Evolutionary conservation across 2,113 vertebrate species (phyloP), one percentile per base, ranked within the genome.

Genomic region (Gulo gulo): DNA sequence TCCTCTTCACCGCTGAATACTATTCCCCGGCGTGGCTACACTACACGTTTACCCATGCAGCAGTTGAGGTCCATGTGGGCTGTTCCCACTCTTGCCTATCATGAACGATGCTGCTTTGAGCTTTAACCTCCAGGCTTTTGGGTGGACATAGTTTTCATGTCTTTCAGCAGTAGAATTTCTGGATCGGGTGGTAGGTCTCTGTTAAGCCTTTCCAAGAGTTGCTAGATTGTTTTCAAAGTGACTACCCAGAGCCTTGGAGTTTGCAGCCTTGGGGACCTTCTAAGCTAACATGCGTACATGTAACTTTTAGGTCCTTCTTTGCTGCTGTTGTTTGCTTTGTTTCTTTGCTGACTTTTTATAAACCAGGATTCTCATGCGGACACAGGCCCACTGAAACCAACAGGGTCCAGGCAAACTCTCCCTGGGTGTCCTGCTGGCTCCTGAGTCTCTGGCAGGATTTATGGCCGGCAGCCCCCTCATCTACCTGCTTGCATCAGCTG

Each of bases 301-400:
- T 82, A 39, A 59, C 67, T 42, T 92, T 63, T 10, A 59, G 39
- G 23, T 84, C 42, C 29, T 83, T 52, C 69, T 76, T 55, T 69
- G 45, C 88, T 92, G 1, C 39, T 55, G 26, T n/a, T 50, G 57
- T 61, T 85, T 31, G 52, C 76, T 82, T 42, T 23, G n/a, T 71
- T 90, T 55, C 55, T 83, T 67, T 57, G 67, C 16, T 6, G 24
- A 67, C 65, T 96, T 92, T 94, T 81, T 69, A 61, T n/a, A 34
- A 23, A 42, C 39, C 42, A 29, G 42, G 39, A 61, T 71, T 92
- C 59, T 34, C 50, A 31, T 21, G 10, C 31, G 59, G 10, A 21
- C 71, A 65, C 89, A 71, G n/a, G 23, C 50, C 31, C 39, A 13
- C 20, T 36, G 15, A 82, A 55, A 52, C 31, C 6, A 12, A 31